Evolutionary conservation across 2,113 vertebrate species (phyloP).

Genomic region (Larimichthys polyactis): DNA sequence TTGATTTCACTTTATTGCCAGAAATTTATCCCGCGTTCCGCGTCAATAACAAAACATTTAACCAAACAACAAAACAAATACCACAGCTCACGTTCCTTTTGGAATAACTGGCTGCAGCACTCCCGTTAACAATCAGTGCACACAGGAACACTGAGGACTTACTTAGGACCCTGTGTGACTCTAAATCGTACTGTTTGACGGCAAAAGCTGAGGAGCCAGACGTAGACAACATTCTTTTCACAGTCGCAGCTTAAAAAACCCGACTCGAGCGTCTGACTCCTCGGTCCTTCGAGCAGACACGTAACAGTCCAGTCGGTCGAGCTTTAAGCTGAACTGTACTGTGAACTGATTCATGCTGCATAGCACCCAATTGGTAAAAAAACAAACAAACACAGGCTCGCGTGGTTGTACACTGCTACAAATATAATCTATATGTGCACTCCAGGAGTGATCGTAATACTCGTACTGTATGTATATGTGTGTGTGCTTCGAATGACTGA

Average conservation of each 20-base stretch:
- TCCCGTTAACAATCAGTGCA: not conserved
- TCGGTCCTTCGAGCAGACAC: not conserved
- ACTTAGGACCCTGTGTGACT: not conserved
- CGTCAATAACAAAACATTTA: not conserved
- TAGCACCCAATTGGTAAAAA: too few relatives aligned
- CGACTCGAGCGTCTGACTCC: not conserved
- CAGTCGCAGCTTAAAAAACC: not conserved
- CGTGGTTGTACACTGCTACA: too few relatives aligned
- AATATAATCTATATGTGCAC: too few relatives aligned
- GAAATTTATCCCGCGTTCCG: not conserved
- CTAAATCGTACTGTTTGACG: not conserved
- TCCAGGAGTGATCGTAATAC: conserved; percentile 63
- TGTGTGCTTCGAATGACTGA: conserved; percentile 16
- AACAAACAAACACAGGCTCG: not conserved
- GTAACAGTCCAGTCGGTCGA: not conserved
- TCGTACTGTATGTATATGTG: not conserved
- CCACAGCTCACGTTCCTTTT: too few relatives aligned
- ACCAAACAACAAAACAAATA: not conserved
- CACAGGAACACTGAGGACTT: too few relatives aligned
- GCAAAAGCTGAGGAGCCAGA: not conserved
- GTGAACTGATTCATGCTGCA: too few relatives aligned
- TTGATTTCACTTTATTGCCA: too few relatives aligned
- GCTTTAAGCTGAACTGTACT: not conserved
- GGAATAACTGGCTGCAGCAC: not conserved
- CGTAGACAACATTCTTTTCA: not conserved